phyloP scores from a whole-genome alignment of 2,113 vertebrate genomes.

The Dipodomys ordii region DNA sequence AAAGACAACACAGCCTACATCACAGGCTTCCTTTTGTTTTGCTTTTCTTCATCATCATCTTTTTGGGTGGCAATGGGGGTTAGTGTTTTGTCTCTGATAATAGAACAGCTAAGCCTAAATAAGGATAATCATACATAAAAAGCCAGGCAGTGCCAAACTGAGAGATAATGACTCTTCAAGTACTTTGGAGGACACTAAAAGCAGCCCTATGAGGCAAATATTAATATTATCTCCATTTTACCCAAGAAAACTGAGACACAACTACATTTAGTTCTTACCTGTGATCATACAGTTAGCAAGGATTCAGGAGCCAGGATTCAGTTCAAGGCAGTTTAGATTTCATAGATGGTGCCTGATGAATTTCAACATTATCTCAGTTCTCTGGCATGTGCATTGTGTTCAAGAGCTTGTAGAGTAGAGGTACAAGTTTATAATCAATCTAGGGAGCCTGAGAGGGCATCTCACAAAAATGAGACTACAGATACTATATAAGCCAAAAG shows the following conservation, averaged over 20 bases:
- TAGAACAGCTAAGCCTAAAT: slow-evolving; percentile 29
- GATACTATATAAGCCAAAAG: slow-evolving; percentile 49
- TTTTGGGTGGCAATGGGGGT: not conserved
- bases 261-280: slow-evolving; percentile 32
- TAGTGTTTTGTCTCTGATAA: not conserved
- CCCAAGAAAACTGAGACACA: not conserved
- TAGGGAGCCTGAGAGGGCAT: slow-evolving; percentile 45
- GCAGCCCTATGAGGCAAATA: not conserved
- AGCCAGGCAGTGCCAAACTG: slow-evolving; percentile 3
- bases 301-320: not conserved
- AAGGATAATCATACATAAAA: slow-evolving; percentile 41
- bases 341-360: slow-evolving; percentile 46
- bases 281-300: not conserved
- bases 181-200: not conserved
- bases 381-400: slow-evolving; percentile 51
- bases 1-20: slow-evolving; percentile 15
- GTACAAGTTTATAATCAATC: slow-evolving; percentile 54
- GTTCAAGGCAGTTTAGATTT: not conserved
- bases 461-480: slow-evolving; percentile 56
- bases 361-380: slow-evolving; percentile 64
- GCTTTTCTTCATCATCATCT: not conserved
- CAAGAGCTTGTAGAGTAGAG: slow-evolving; percentile 29
- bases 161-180: not conserved
- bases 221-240: not conserved
- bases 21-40: not conserved